These are phyloP conservation scores for Eupithecia dodoneata DNA, from an alignment of 2,888 invertebrate genomes.

Conservation along the genomic window DNA sequence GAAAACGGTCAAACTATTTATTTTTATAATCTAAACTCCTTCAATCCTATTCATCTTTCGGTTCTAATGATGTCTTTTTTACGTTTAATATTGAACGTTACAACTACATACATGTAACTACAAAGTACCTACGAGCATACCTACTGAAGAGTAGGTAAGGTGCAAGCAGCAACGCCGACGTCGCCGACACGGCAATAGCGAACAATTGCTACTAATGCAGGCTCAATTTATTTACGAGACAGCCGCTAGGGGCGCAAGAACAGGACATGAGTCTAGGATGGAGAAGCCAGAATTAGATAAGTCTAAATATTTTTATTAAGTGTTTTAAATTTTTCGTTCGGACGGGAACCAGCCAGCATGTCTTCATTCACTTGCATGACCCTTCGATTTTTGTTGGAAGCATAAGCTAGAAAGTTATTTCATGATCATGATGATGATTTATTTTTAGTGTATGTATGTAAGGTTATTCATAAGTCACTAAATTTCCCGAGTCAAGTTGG, in stretches of 20 bases:
- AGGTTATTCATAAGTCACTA: not conserved
- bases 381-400: too few species aligned
- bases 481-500: not conserved
- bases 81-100: not conserved
- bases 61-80: not conserved
- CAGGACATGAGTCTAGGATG: conserved; percentile 52
- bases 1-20: too few species aligned
- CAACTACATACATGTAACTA: not conserved
- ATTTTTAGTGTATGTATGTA: too few species aligned
- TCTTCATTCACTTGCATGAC: too few species aligned
- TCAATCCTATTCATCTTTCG: not conserved
- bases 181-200: conserved; percentile 67
- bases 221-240: conserved; percentile 83
- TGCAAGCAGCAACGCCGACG: conserved; percentile 47
- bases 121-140: not conserved
- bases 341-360: too few species aligned
- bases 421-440: too few species aligned
- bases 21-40: not conserved
- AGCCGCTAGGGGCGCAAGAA: conserved; percentile 76
- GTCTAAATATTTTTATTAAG: not conserved
- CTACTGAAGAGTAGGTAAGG: conserved; percentile 32
- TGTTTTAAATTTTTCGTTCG: too few species aligned
- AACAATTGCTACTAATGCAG: conserved; percentile 84
- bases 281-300: conserved; percentile 54
- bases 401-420: too few species aligned